Evolutionary conservation across 1,140 invertebrate genomes (phyloP).

Genomic region (Caenorhabditis elegans): WBcel235 BX284604.4:10302001-10302500

Average conservation of each 20-base stretch:
- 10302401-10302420: too few species aligned
- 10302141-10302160: background rate
- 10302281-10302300: background rate
- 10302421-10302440: too few species aligned
- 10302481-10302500: too few species aligned
- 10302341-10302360: too few species aligned
- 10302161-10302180: background rate
- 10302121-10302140: constrained; percentile 45
- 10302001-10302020: constrained; percentile 49
- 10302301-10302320: too few species aligned
- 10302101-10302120: constrained; percentile 47
- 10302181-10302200: constrained; percentile 42
- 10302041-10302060: constrained; percentile 48
- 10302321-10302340: too few species aligned
- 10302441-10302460: too few species aligned
- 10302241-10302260: constrained; percentile 6
- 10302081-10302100: background rate
- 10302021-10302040: constrained; percentile 51
- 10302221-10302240: background rate
- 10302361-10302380: too few species aligned
- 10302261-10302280: background rate
- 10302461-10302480: too few species aligned
- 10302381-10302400: too few species aligned
- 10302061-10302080: background rate
- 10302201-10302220: constrained; percentile 26